These are phyloP conservation scores for Patagioenas fasciata DNA, from an alignment of 2,113 vertebrate species.

Conservation along the genomic window DNA sequence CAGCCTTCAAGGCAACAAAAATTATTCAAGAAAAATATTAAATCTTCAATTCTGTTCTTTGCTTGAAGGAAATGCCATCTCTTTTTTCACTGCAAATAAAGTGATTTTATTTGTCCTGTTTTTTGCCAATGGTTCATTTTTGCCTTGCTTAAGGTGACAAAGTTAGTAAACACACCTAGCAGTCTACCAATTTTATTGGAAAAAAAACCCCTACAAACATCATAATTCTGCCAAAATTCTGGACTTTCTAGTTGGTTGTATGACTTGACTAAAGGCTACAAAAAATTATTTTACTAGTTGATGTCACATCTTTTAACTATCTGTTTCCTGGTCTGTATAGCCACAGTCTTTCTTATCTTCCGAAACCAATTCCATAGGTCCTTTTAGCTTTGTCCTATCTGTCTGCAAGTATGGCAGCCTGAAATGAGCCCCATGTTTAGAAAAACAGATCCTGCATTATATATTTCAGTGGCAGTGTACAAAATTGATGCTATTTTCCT, in stretches of 20 bases:
- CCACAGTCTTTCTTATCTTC: background rate
- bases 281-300: background rate
- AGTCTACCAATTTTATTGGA: background rate
- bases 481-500: background rate
- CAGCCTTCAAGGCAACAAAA: background rate
- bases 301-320: background rate
- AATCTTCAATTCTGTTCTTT: background rate
- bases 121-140: background rate
- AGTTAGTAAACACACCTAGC: background rate
- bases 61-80: background rate
- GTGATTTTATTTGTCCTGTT: background rate
- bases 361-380: background rate
- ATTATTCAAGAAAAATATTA: background rate
- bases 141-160: background rate
- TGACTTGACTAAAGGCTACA: background rate
- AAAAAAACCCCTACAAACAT: background rate
- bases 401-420: background rate
- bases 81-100: background rate
- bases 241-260: background rate
- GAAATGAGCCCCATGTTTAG: background rate
- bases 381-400: background rate
- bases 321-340: background rate
- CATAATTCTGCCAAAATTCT: rapidly evolving
- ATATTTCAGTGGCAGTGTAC: background rate
- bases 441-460: background rate